phyloP scores from a whole-genome alignment of 2,797 vertebrate species.

The Pseudochirops cupreus region DNA sequence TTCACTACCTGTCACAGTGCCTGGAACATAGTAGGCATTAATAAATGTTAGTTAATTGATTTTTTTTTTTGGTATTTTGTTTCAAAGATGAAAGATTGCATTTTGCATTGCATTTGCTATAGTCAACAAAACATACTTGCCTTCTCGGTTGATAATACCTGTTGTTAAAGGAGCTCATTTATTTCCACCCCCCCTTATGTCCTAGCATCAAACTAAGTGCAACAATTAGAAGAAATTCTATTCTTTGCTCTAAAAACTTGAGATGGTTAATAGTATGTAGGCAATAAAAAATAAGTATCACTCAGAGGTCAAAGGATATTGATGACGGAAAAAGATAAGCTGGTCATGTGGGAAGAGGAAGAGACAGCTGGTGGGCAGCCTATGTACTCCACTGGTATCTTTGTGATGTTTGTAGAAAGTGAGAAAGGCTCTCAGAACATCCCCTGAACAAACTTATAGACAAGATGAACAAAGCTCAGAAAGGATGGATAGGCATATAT shows the following conservation, averaged over 20 bases:
- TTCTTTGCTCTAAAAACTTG: background rate
- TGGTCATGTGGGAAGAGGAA: background rate
- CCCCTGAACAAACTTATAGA: background rate
- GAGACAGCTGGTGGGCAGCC: background rate
- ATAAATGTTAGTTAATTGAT: background rate
- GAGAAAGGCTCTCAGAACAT: slow-evolving; percentile 22
- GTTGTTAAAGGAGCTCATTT: background rate
- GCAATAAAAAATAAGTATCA: background rate
- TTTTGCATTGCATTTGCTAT: slow-evolving; percentile 25
- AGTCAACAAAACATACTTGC: background rate
- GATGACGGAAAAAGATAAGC: background rate
- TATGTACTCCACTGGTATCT: background rate
- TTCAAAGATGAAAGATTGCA: slow-evolving; percentile 6
- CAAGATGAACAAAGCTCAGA: background rate
- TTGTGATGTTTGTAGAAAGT: background rate
- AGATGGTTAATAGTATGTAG: background rate
- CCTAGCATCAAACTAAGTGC: background rate
- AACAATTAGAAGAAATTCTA: background rate
- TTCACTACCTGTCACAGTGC: background rate
- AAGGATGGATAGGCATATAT: background rate
- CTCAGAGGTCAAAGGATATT: background rate
- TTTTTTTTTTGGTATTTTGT: slow-evolving; percentile 34
- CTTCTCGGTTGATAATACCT: background rate
- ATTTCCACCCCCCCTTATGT: background rate
- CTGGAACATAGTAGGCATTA: background rate